Evolutionary conservation across 2,113 vertebrate genomes (phyloP).

Genomic region (Copsychus sechellarum): DNA sequence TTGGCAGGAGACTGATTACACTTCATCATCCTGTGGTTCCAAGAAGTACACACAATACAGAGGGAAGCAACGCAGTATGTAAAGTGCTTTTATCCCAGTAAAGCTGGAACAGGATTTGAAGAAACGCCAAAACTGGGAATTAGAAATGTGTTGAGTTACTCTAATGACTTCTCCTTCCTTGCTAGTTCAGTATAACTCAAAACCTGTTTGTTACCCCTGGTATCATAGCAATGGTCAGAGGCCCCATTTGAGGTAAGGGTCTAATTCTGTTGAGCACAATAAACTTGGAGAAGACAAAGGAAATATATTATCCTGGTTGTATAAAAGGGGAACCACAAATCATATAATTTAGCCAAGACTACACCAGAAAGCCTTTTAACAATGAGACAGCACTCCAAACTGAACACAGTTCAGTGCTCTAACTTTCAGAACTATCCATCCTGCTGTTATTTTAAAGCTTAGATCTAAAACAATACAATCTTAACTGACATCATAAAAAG

Average conservation of each 20-base stretch:
- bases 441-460: neutral
- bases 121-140: neutral
- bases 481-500: neutral
- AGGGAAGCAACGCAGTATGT: neutral
- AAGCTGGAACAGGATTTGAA: constrained; percentile 7
- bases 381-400: neutral
- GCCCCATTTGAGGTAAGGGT: neutral
- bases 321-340: neutral
- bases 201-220: neutral
- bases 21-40: neutral
- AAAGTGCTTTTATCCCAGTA: neutral
- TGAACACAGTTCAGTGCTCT: neutral
- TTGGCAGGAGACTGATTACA: neutral
- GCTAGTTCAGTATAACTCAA: neutral
- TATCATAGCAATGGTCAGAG: constrained; percentile 4
- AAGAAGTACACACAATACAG: neutral
- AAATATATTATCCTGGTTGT: neutral
- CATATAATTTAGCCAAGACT: neutral
- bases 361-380: neutral
- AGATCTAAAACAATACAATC: neutral
- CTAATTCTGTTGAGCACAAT: neutral
- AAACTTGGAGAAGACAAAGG: neutral
- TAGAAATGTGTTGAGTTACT: neutral
- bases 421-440: neutral
- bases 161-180: neutral